phyloP scores from a whole-genome alignment of 2,888 invertebrate genomes.

The Andrena camellia region DNA sequence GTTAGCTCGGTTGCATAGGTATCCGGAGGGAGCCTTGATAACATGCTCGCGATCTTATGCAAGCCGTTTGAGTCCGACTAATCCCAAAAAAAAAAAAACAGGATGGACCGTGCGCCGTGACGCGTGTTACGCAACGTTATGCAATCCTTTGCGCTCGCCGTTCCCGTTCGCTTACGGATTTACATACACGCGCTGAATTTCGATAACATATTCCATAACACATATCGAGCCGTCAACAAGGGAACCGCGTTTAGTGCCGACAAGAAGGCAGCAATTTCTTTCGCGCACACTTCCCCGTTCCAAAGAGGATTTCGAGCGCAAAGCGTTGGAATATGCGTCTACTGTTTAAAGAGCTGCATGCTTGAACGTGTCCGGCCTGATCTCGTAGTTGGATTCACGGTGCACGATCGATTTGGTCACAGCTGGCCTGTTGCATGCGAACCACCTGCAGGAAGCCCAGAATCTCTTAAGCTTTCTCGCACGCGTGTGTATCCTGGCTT shows the following conservation, averaged over 20 bases:
- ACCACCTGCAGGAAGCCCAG: background rate
- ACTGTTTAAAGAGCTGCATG: background rate
- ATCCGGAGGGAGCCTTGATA: background rate
- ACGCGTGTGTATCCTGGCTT: slow-evolving; percentile 11
- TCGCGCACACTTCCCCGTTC: no score
- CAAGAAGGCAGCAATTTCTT: no score
- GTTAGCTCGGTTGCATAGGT: background rate
- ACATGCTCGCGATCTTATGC: no score
- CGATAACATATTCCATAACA: no score
- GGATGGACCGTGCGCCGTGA: background rate
- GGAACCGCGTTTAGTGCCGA: no score
- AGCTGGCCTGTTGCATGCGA: slow-evolving; percentile 41
- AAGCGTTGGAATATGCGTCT: background rate
- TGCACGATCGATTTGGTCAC: background rate
- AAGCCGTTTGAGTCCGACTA: background rate
- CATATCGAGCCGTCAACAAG: no score
- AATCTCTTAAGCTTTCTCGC: background rate
- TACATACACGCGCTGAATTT: background rate
- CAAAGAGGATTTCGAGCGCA: slow-evolving; percentile 1
- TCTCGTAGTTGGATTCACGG: slow-evolving; percentile 20
- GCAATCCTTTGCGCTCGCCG: background rate
- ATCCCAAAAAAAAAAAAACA: background rate
- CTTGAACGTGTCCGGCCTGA: background rate
- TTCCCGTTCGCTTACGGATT: background rate
- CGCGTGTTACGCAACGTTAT: background rate